Conservation (phyloP, 2,888 invertebrate species). For the Lasioglossum marginatum region DNA sequence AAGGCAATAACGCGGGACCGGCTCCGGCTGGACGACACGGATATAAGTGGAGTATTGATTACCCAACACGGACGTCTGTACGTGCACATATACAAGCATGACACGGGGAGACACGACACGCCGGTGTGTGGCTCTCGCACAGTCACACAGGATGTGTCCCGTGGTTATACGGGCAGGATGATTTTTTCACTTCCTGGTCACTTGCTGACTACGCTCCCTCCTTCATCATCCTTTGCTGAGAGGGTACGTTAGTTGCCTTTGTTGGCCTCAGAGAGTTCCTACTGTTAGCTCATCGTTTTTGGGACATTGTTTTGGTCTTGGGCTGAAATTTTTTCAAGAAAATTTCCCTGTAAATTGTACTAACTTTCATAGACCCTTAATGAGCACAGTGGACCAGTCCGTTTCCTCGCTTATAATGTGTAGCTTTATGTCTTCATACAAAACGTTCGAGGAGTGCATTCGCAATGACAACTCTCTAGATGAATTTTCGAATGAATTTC, state of each 20-base stretch:
- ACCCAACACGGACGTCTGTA: slow-evolving; percentile 48
- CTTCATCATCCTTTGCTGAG: background rate
- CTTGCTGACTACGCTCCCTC: background rate
- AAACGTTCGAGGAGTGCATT: background rate
- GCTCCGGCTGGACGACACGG: slow-evolving; percentile 59
- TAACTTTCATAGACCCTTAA: background rate
- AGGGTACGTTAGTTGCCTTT: background rate
- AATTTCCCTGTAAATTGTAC: background rate
- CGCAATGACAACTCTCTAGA: background rate
- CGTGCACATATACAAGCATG: slow-evolving; percentile 31
- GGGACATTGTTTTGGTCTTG: background rate
- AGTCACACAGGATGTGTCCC: slow-evolving; percentile 1
- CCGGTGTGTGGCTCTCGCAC: slow-evolving; percentile 5
- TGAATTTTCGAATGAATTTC: background rate
- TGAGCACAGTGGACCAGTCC: background rate
- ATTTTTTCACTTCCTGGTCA: slow-evolving; percentile 47
- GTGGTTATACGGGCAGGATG: slow-evolving; percentile 6
- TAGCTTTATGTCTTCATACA: background rate
- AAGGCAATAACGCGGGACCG: slow-evolving; percentile 68
- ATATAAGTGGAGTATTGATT: slow-evolving; percentile 77
- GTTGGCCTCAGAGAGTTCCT: background rate
- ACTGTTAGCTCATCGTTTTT: background rate
- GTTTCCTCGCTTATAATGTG: background rate
- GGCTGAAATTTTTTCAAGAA: background rate
- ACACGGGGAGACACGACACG: slow-evolving; percentile 14